Conservation (phyloP, 2,113 vertebrate genomes). For the Pycnonotus jocosus region DNA sequence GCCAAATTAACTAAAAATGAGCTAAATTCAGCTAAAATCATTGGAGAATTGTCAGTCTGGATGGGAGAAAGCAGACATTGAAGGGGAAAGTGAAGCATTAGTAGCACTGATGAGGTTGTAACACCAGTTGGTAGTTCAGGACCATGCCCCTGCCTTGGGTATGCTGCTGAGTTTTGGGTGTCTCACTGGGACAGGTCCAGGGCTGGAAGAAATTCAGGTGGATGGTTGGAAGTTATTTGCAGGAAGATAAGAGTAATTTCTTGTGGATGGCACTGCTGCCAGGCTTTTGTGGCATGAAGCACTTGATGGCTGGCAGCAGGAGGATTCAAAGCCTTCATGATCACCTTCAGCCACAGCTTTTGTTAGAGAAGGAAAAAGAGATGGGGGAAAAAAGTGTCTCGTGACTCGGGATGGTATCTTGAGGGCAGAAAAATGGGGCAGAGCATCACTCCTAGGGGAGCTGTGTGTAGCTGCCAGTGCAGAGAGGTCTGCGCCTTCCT, state of each 20-base stretch:
- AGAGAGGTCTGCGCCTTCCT: not conserved
- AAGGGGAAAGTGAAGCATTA: not conserved
- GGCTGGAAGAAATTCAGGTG: not conserved
- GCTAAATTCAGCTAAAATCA: not conserved
- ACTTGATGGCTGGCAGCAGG: not conserved
- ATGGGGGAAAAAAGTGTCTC: not conserved
- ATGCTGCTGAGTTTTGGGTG: not conserved
- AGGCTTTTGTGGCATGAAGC: not conserved
- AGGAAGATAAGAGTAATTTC: not conserved
- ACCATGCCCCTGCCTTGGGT: fast-evolving
- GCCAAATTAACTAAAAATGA: not conserved
- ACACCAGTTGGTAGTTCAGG: not conserved
- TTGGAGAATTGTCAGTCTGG: not conserved
- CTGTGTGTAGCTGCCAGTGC: fast-evolving
- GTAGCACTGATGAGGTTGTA: not conserved
- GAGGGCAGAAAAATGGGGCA: not conserved
- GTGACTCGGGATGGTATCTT: fast-evolving
- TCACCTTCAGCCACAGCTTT: not conserved
- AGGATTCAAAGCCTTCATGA: not conserved
- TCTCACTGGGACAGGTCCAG: not conserved
- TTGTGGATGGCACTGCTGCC: not conserved
- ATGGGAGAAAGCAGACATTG: not conserved
- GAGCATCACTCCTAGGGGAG: not conserved
- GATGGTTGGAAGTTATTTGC: not conserved
- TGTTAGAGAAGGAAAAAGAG: not conserved